A percentile compares a stretch with the other conserved stretches of the same genome.
phyloP scores from a whole-genome alignment of 2,888 invertebrate genomes.

The Apoda limacodes region DNA sequence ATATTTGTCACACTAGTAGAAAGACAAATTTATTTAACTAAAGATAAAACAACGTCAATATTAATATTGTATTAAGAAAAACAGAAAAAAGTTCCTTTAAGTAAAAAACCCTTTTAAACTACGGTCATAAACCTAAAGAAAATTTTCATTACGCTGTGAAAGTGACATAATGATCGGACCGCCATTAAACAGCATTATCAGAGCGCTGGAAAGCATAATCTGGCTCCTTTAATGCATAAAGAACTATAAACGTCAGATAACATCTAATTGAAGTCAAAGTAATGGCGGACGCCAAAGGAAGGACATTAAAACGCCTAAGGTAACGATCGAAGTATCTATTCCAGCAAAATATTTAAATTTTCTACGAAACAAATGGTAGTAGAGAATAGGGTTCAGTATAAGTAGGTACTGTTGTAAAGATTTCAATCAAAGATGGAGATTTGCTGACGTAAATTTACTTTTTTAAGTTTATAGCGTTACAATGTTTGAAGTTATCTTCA shows the following conservation, averaged over 20 bases:
- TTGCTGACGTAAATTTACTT: too few relatives aligned
- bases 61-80: too few relatives aligned
- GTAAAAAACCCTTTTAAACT: conserved; percentile 27
- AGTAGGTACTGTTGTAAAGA: too few relatives aligned
- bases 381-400: too few relatives aligned
- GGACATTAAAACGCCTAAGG: conserved; percentile 54
- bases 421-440: too few relatives aligned
- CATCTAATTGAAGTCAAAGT: conserved; percentile 63
- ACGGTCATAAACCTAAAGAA: conserved; percentile 48
- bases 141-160: conserved; percentile 59
- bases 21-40: too few relatives aligned
- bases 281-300: conserved; percentile 32
- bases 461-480: too few relatives aligned
- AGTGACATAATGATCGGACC: conserved; percentile 55
- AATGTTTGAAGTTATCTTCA: too few relatives aligned
- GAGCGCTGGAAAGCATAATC: conserved; percentile 52
- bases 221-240: conserved; percentile 59
- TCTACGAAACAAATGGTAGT: conserved; percentile 41
- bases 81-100: too few relatives aligned
- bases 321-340: conserved; percentile 47
- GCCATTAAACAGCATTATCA: conserved; percentile 59
- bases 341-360: conserved; percentile 60
- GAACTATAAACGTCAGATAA: conserved; percentile 67
- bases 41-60: too few relatives aligned
- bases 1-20: too few relatives aligned